Percentiles rank a stretch among this genome's conserved stretches.
These are phyloP conservation scores for Rhagoletis zephyria DNA, from an alignment of 1,140 invertebrate species.

Conservation along the genomic window DNA sequence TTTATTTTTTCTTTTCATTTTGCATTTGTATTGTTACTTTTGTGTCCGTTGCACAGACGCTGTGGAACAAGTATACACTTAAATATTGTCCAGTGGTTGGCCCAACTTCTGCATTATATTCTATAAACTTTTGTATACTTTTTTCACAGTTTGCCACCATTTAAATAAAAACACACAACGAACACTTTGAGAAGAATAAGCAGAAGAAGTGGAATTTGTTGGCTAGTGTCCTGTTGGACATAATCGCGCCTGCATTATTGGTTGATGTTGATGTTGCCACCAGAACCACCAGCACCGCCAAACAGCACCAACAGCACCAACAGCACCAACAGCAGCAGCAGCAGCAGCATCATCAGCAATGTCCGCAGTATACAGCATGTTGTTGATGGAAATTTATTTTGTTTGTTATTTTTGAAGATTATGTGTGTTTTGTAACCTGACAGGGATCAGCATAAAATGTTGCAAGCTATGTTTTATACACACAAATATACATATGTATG, in stretches of 20 bases:
- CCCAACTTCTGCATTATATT: constrained; percentile 19
- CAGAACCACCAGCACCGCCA: constrained; percentile 25
- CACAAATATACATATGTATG: not conserved
- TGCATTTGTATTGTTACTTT: constrained; percentile 27
- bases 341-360: constrained; percentile 21
- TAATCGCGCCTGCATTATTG: constrained; percentile 73
- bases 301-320: constrained; percentile 4
- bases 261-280: constrained; percentile 69
- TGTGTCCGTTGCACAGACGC: constrained; percentile 9
- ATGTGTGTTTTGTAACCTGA: constrained; percentile 74
- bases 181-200: constrained; percentile 25
- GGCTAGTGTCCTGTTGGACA: constrained; percentile 62
- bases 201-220: constrained; percentile 46
- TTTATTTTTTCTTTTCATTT: not conserved
- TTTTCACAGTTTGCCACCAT: not conserved
- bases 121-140: not conserved
- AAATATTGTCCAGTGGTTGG: constrained; percentile 27
- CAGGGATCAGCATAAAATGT: constrained; percentile 74
- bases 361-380: constrained; percentile 42
- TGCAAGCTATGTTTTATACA: constrained; percentile 71
- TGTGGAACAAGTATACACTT: not conserved
- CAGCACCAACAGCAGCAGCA: not conserved
- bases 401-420: constrained; percentile 71
- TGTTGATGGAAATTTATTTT: constrained; percentile 66
- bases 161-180: not conserved